Conservation (phyloP, 2,888 invertebrate species). For the Chromoteleia sp. region DNA sequence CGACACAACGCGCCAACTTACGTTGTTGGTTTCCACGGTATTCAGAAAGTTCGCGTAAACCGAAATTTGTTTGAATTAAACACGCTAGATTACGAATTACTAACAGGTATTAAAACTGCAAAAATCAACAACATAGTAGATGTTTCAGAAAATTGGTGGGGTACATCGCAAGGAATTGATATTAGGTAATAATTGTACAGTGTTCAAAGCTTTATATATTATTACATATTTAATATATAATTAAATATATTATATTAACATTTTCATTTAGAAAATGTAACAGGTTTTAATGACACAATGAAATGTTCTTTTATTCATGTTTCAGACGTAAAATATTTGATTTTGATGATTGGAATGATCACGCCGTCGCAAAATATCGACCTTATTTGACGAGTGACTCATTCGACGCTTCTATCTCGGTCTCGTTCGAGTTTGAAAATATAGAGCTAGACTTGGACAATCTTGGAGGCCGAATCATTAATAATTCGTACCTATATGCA, state of each 20-base stretch:
- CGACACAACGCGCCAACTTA: conserved; percentile 88
- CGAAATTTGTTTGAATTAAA: conserved; percentile 95
- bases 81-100: conserved; percentile 93
- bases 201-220: too few species aligned
- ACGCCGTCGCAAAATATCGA: conserved; percentile 95
- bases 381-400: conserved; percentile 93
- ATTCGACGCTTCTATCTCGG: conserved; percentile 91
- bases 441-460: conserved; percentile 87
- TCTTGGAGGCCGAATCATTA: conserved; percentile 91
- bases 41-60: conserved; percentile 96
- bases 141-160: conserved; percentile 99
- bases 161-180: conserved; percentile 89
- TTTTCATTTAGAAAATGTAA: background rate
- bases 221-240: too few species aligned
- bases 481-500: conserved; percentile 88
- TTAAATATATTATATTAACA: too few species aligned
- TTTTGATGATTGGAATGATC: conserved; percentile 99
- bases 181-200: too few species aligned
- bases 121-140: conserved; percentile 94
- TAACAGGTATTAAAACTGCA: conserved; percentile 96
- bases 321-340: conserved; percentile 92
- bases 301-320: background rate
- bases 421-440: conserved; percentile 87
- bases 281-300: too few species aligned
- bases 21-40: conserved; percentile 96